phyloP scores from a whole-genome alignment of 1,140 invertebrate species.

The Leptestheria dahalacensis region DNA sequence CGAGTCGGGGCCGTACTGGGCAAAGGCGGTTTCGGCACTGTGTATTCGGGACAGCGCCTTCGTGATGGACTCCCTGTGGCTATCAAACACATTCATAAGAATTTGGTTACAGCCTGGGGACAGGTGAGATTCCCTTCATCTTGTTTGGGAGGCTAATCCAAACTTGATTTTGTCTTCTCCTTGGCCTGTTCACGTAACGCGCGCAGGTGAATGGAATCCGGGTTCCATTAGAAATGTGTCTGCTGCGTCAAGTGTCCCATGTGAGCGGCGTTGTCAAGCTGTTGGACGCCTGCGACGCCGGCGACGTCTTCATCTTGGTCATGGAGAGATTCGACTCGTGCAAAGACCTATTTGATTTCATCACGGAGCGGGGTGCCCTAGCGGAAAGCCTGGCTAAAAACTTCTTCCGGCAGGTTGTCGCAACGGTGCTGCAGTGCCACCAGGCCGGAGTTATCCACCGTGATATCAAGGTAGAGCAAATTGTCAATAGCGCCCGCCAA shows the following conservation, averaged over 20 bases:
- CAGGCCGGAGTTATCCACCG: constrained; percentile 40
- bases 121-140: constrained; percentile 10
- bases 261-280: constrained; percentile 44
- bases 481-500: too few relatives aligned
- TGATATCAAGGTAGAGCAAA: constrained; percentile 41
- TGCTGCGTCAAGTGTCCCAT: constrained; percentile 40
- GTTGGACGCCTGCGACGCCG: constrained; percentile 42
- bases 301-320: constrained; percentile 40
- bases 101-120: constrained; percentile 32
- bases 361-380: constrained; percentile 42
- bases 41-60: constrained; percentile 34
- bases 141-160: not conserved
- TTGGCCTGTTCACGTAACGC: too few relatives aligned
- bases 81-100: constrained; percentile 37
- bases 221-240: constrained; percentile 44
- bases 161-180: constrained; percentile 11
- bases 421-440: constrained; percentile 36
- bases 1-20: constrained; percentile 32
- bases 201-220: constrained; percentile 30
- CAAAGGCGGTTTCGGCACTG: constrained; percentile 40
- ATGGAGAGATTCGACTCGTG: constrained; percentile 46
- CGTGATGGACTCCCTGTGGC: constrained; percentile 36
- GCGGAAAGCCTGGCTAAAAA: constrained; percentile 36
- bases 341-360: constrained; percentile 52
- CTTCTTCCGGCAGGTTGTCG: constrained; percentile 35